Conservation (phyloP, 2,888 invertebrate genomes). For the Rhaphigaster nebulosa region DNA sequence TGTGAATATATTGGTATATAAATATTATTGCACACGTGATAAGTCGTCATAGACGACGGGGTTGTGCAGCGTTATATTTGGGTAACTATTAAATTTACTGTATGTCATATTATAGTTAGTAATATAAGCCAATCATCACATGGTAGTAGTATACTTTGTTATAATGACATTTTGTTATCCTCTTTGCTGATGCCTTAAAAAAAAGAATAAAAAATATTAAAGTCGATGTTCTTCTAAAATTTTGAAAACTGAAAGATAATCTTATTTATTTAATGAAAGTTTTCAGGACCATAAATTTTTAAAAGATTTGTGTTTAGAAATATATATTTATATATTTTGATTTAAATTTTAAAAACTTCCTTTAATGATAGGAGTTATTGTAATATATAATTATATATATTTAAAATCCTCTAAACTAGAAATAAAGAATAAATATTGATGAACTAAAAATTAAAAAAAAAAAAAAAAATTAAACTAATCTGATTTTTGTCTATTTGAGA, state of each 20-base stretch:
- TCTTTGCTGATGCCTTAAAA: slow-evolving; percentile 59
- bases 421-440: slow-evolving; percentile 54
- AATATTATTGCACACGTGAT: slow-evolving; percentile 62
- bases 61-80: slow-evolving; percentile 59
- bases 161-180: slow-evolving; percentile 55
- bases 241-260: slow-evolving; percentile 54
- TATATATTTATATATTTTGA: slow-evolving; percentile 47
- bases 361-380: slow-evolving; percentile 53
- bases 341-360: slow-evolving; percentile 57
- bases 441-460: slow-evolving; percentile 29
- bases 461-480: slow-evolving; percentile 45
- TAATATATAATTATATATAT: slow-evolving; percentile 53
- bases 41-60: slow-evolving; percentile 62
- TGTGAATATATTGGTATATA: slow-evolving; percentile 62
- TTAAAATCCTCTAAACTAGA: slow-evolving; percentile 52
- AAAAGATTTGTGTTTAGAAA: slow-evolving; percentile 57
- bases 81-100: slow-evolving; percentile 59
- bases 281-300: slow-evolving; percentile 57
- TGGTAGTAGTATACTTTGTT: slow-evolving; percentile 60
- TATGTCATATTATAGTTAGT: slow-evolving; percentile 59
- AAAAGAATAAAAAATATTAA: slow-evolving; percentile 44
- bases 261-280: slow-evolving; percentile 55
- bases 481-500: slow-evolving; percentile 53
- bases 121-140: slow-evolving; percentile 59
- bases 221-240: slow-evolving; percentile 54